Evolutionary conservation across 2,888 invertebrate species (phyloP), one percentile per base, ranked within the genome.

Genomic region (Sphaerophoria rueppellii): DNA sequence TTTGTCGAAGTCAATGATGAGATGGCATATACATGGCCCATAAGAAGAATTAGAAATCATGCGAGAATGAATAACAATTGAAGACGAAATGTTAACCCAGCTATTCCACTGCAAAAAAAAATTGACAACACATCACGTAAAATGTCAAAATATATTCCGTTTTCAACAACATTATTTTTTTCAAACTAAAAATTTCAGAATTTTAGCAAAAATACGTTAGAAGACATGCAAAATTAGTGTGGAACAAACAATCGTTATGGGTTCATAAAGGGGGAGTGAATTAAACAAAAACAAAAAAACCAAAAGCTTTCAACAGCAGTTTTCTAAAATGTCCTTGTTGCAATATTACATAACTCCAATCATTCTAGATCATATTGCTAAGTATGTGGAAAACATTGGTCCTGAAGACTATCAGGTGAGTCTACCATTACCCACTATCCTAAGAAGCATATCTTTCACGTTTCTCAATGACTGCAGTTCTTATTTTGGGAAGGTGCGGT

Each of bases 401-500:
- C 96, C 97, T 0, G 97, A 97, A 89, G 98, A 98, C 93, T 98
- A 98, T 52, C 98, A 98, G 94, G 96, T 97, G 92, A 46, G 65
- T n/a, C 6, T 4, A 2, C 6, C 9, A 7, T 6, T 0, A 9
- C 11, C 11, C 11, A 9, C 11, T 1, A 4, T 7, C 2, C 14
- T 4, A 14, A 57, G 35, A 14, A 14, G 35, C n/a, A 14, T 7
- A 6, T 34, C 35, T n/a, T 6, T 34, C 12, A 57, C 6, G 3
- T 6, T n/a, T 57, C 1, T 32, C 43, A 4, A 4, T 9, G 4
- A 2, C 0, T 90, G 57, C 89, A 97, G 97, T 95, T 98, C 6
- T 98, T 98, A n/a, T 92, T 99, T 89, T 99, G 98, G 98, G 97
- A 97, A 87, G 99, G 99, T 46, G 98, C 98, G 90, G 98, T 96